These are phyloP conservation scores for Sylvietta virens DNA, from an alignment of 2,113 vertebrate genomes.

Conservation along the genomic window DNA sequence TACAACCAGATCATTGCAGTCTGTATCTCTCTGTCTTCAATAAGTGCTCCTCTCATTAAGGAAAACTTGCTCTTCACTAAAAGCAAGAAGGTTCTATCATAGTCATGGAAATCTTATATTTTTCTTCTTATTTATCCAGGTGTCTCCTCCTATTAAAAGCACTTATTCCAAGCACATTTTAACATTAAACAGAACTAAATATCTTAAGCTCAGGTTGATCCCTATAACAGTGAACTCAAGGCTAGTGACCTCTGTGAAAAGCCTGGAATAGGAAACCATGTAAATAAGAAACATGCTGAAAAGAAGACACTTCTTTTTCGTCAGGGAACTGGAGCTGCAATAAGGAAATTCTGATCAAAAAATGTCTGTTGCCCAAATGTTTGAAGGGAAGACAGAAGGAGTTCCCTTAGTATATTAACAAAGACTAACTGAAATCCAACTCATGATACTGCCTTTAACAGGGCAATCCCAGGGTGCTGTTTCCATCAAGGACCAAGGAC, in stretches of 20 bases:
- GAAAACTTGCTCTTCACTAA: background rate
- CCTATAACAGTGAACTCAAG: background rate
- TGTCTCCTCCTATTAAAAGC: background rate
- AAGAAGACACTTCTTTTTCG: background rate
- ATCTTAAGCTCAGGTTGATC: background rate
- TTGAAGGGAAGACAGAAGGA: background rate
- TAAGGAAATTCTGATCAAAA: background rate
- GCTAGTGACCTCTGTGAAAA: background rate
- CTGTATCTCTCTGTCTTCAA: background rate
- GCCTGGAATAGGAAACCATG: background rate
- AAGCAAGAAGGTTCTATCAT: background rate
- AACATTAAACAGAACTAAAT: background rate
- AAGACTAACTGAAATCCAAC: rapidly evolving
- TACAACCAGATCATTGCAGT: background rate
- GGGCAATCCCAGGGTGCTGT: background rate
- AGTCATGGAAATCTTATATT: background rate
- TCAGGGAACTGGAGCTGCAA: background rate
- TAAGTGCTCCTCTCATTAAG: background rate
- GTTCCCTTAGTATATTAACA: background rate
- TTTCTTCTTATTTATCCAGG: background rate
- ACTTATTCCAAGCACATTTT: background rate
- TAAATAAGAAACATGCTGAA: background rate
- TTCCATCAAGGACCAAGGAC: background rate
- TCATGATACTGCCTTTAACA: background rate
- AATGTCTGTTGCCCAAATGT: background rate